Evolutionary conservation across 2,888 invertebrate genomes (phyloP), one percentile per base, ranked within the genome.

Genomic region (Carpatolechia fugitivella): DNA sequence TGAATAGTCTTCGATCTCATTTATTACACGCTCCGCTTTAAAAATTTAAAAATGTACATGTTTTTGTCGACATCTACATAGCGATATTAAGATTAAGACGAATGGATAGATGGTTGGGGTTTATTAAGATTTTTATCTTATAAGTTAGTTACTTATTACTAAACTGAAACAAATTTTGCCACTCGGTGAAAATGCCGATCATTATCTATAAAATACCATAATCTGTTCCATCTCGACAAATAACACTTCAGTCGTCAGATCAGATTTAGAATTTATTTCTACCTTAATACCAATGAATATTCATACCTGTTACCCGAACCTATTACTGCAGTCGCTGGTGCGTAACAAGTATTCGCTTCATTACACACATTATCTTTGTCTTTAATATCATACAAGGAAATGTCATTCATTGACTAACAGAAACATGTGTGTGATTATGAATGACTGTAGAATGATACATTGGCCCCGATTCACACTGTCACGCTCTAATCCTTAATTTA

Each of bases 301-400:
- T 44, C n/a, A 44, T 44, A 44, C 20, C 44, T n/a, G 44, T n/a
- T 44, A 44, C 29, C 29, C 44, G 20, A 20, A 44, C 29, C 44
- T 44, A 24, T 44, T 44, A 44, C 29, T 29, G 44, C 29, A 29
- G 13, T 13, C n/a, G 29, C 44, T 44, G 29, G 20, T 44, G 44
- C 44, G 44, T 11, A 10, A 44, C 44, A 44, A 41, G 16, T 44
- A 29, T 29, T n/a, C 20, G 44, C 44, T 44, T 44, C 44, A 44
- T 44, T 44, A 5, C 6, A 29, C 44, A 29, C 29, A 24, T 13
- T 6, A 44, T 11, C 29, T 44, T 44, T 44, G 29, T 6, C 20
- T 20, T 11, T 36, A 7, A 29, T 29, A 14, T 29, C 29, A 20
- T 24, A 16, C 16, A 18, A 41, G 44, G 44, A 29, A 44, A 24